Base-by-base conservation (phyloP, 2,888 invertebrate genomes). In the Petrophora chlorosata region DNA sequence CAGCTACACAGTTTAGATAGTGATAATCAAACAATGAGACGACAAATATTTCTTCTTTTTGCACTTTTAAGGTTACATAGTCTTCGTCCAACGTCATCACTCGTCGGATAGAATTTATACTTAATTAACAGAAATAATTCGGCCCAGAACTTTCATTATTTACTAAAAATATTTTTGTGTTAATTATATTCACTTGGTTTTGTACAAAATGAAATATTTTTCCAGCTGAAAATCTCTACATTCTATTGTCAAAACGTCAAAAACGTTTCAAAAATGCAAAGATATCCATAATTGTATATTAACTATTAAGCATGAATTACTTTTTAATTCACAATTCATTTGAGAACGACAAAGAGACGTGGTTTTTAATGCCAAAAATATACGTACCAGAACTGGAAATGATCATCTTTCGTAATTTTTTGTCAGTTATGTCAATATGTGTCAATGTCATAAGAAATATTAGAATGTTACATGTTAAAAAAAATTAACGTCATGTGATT, bases 1-100 rank as follows among this genome's bases (percentile, higher is more conserved):
- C 59, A 58, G 62, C 61, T 71, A 58, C 59, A 61, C 56, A 48
- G 52, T 58, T 59, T 56, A 71, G 71, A 74, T 76, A 80, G 65
- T 54, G 62, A 70, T 68, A 70, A 71, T 70, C 73, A 84, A 79
- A 83, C 81, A 85, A 86, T 81, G 82, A 85, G 71, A 82, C 71
- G 77, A 80, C 77, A 82, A 85, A 80, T 79, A 81, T 84, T 86
- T 77, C 82, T 82, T 80, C 76, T 79, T 76, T 75, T 73, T 72
- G 73, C 81, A 85, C 84, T 82, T 84, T 85, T 83, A 85, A 74
- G 85, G 84, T 89, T 87, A 89, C 88, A 87, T 86, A 74, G 74
- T 82, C 70, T 68, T 76, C 75, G 64, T 70, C 74, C 76, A 79
- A 85, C 85, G 82, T 88, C 88, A 87, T 87, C 83, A 86, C 87